These are phyloP conservation scores for Charanyca ferruginea DNA, from an alignment of 2,888 invertebrate species.

Conservation along the genomic window DNA sequence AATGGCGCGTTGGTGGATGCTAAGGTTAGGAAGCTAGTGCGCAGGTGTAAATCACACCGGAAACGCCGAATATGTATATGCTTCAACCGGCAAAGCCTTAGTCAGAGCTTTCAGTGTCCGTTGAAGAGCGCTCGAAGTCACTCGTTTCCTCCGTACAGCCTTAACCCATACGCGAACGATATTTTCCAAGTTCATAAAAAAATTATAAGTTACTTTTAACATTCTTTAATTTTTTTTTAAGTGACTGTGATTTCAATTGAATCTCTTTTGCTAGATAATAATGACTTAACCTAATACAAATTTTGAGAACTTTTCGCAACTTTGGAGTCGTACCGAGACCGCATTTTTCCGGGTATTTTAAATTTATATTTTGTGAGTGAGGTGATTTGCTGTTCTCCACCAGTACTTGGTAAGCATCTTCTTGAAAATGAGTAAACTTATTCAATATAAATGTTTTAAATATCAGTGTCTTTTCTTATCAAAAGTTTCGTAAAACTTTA, in stretches of 20 bases:
- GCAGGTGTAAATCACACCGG: conserved; percentile 73
- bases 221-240: neutral
- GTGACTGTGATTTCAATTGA: neutral
- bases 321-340: conserved; percentile 13
- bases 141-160: conserved; percentile 39
- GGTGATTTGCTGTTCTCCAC: neutral
- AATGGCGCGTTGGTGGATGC: conserved; percentile 51
- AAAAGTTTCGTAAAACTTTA: conserved; percentile 35
- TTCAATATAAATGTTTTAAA: conserved; percentile 5
- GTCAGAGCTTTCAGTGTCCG: conserved; percentile 44
- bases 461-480: neutral
- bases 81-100: conserved; percentile 36
- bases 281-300: neutral
- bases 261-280: neutral
- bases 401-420: conserved; percentile 34
- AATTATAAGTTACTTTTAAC: conserved; percentile 11
- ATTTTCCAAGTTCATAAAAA: conserved; percentile 30
- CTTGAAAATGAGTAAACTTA: conserved; percentile 6
- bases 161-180: conserved; percentile 33
- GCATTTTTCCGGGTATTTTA: conserved; percentile 8
- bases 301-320: conserved; percentile 30
- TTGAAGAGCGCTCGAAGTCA: conserved; percentile 45
- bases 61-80: conserved; percentile 67
- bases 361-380: neutral
- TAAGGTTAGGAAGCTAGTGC: conserved; percentile 62